These are phyloP conservation scores for Sinocyclocheilus anophthalmus DNA, from an alignment of 2,113 vertebrate genomes.

Conservation along the genomic window DNA sequence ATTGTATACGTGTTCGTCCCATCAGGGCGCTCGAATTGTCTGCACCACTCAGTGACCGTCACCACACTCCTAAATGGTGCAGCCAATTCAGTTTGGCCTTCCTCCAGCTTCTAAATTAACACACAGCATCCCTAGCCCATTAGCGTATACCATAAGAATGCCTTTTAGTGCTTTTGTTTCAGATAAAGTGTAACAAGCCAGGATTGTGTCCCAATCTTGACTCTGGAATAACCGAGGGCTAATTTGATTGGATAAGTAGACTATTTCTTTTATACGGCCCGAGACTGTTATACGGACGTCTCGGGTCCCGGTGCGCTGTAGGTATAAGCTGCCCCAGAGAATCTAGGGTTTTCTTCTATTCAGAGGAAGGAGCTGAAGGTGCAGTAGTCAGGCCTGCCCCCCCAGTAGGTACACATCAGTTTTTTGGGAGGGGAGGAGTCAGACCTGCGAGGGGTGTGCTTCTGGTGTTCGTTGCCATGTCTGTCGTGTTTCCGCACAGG, in stretches of 20 bases:
- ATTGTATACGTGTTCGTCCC: too few species aligned
- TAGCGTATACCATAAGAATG: background rate
- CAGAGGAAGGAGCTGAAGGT: conserved; percentile 79
- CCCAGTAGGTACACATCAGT: conserved; percentile 80
- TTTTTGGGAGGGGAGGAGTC: conserved; percentile 76
- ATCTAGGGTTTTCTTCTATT: conserved; percentile 69
- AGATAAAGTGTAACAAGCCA: conserved; percentile 10
- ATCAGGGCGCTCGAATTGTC: too few species aligned
- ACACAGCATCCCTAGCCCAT: conserved; percentile 21
- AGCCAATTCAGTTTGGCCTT: background rate
- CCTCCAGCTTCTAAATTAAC: conserved; percentile 33
- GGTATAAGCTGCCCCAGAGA: conserved; percentile 60
- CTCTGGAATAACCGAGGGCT: background rate
- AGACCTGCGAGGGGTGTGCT: conserved; percentile 76
- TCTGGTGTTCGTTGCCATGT: conserved; percentile 71
- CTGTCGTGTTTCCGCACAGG: conserved; percentile 61
- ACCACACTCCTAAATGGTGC: conserved; percentile 32
- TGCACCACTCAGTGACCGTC: too few species aligned
- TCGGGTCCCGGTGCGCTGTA: conserved; percentile 76
- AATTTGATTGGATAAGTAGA: background rate
- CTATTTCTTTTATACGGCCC: background rate
- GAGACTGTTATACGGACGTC: conserved; percentile 72
- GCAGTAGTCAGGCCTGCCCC: conserved; percentile 72
- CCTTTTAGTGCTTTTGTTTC: conserved; percentile 12
- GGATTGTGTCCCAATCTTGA: conserved; percentile 10